A percentile compares a stretch with the other conserved stretches of the same genome.
Conservation (phyloP, 2,113 vertebrate genomes). For the Cichladusa arquata region DNA sequence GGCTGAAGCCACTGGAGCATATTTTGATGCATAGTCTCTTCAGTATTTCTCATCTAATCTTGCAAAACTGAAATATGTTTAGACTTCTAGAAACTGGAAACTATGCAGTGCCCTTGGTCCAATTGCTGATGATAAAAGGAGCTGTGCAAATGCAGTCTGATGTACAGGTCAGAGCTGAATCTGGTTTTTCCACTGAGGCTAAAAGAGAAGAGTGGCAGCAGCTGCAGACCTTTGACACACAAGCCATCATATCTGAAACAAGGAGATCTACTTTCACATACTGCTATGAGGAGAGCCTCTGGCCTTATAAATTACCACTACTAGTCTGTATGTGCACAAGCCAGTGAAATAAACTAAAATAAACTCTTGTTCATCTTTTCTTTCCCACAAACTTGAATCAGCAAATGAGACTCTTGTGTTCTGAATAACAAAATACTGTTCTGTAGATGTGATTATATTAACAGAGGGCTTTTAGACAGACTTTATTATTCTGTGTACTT, state of each 20-base stretch:
- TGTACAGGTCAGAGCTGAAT: not conserved
- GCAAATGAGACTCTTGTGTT: not conserved
- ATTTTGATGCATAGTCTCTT: not conserved
- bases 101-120: not conserved
- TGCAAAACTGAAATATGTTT: not conserved
- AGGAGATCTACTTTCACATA: conserved; percentile 60
- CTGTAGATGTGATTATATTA: not conserved
- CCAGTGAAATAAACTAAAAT: not conserved
- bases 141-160: not conserved
- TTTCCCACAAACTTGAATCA: not conserved
- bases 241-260: conserved; percentile 66
- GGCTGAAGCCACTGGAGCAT: not conserved
- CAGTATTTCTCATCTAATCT: not conserved
- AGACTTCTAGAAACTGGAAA: not conserved
- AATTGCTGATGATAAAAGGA: not conserved
- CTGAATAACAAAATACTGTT: not conserved
- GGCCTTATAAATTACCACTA: conserved; percentile 36
- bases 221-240: conserved; percentile 68
- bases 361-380: not conserved
- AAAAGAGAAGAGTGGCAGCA: conserved; percentile 60
- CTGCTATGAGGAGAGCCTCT: conserved; percentile 41
- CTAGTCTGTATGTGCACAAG: not conserved
- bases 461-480: not conserved
- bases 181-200: conserved; percentile 33
- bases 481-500: not conserved